Conservation (phyloP, 2,113 vertebrate species). For the Urocynchramus pylzowi region DNA sequence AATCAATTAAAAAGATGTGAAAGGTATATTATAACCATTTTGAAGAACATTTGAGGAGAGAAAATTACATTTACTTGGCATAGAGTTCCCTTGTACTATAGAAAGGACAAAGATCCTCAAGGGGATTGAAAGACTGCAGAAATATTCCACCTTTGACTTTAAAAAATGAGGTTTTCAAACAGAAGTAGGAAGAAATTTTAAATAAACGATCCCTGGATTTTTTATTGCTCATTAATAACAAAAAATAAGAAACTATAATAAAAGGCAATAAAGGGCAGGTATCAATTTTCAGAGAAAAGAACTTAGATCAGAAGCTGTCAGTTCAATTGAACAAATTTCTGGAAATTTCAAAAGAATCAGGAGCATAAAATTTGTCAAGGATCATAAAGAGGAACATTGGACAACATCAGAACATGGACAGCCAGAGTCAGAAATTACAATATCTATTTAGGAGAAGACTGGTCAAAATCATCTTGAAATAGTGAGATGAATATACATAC, state of each 20-base stretch:
- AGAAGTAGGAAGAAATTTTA: conserved; percentile 30
- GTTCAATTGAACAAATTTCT: background rate
- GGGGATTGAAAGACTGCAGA: conserved; percentile 4
- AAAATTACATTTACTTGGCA: conserved; percentile 66
- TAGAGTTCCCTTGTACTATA: conserved; percentile 14
- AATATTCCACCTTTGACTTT: conserved; percentile 52
- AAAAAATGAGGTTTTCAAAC: conserved; percentile 58
- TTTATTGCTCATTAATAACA: conserved; percentile 31
- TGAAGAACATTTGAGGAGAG: conserved; percentile 46
- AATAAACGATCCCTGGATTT: conserved; percentile 14
- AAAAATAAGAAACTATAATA: conserved; percentile 27
- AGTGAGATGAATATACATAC: background rate
- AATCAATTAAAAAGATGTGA: conserved; percentile 50
- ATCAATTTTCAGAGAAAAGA: background rate
- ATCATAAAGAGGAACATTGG: background rate
- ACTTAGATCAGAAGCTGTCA: background rate
- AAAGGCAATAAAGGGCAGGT: background rate
- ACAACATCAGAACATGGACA: background rate
- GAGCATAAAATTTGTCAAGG: background rate
- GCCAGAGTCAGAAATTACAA: background rate
- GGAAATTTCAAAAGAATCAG: background rate
- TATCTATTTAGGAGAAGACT: background rate
- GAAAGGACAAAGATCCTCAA: conserved; percentile 33
- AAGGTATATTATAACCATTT: conserved; percentile 57
- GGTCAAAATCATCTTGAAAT: background rate